These are phyloP conservation scores for Arenaria interpres DNA, from an alignment of 2,113 vertebrate species.

Conservation along the genomic window DNA sequence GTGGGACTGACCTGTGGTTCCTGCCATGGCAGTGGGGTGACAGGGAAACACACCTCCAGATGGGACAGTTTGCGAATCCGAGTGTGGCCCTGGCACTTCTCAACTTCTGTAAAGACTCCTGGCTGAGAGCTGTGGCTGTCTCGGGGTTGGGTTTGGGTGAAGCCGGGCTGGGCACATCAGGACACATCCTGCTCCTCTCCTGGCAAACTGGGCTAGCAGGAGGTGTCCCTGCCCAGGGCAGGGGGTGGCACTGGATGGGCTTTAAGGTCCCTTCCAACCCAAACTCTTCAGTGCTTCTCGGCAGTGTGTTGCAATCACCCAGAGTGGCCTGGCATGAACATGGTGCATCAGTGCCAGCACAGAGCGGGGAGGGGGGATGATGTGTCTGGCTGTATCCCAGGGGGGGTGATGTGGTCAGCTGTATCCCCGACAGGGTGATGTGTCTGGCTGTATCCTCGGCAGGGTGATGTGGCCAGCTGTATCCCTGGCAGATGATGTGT, in stretches of 20 bases:
- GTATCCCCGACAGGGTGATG: too few relatives aligned
- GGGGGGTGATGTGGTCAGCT: too few relatives aligned
- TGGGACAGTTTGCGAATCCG: background rate
- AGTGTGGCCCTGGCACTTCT: fast-evolving
- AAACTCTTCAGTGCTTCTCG: background rate
- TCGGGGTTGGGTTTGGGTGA: background rate
- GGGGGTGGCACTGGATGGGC: background rate
- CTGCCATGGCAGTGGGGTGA: background rate
- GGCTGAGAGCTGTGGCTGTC: background rate
- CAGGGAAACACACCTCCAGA: background rate
- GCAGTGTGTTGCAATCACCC: background rate
- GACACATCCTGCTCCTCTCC: background rate
- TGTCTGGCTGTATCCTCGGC: too few relatives aligned
- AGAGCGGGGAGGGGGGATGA: background rate
- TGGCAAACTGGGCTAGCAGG: background rate
- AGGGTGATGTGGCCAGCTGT: too few relatives aligned
- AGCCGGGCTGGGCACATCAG: background rate
- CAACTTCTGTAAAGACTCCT: fast-evolving
- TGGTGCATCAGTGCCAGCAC: background rate
- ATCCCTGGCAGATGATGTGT: too few relatives aligned
- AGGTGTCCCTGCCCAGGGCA: background rate
- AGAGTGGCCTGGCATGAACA: background rate
- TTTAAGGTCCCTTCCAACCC: background rate
- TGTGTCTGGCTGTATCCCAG: too few relatives aligned
- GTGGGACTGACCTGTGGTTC: background rate